Conservation (phyloP, 2,797 vertebrate species). For the Pempheris klunzingeri region DNA sequence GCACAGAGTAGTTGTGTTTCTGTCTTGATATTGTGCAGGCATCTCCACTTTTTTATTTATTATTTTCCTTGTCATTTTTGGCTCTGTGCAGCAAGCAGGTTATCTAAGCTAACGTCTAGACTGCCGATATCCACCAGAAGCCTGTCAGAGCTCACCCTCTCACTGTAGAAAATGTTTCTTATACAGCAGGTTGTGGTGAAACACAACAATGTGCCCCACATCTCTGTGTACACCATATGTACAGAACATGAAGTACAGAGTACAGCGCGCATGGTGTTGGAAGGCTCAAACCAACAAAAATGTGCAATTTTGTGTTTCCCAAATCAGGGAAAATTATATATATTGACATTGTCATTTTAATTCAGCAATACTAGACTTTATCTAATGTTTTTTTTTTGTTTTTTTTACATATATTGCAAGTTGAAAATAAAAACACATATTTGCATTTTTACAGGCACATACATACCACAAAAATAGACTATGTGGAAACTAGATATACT, state of each 20-base stretch:
- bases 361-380: conserved; percentile 84
- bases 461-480: conserved; percentile 89
- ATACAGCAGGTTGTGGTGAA: conserved; percentile 79
- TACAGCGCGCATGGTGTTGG: conserved; percentile 84
- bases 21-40: conserved; percentile 62
- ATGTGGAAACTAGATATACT: conserved; percentile 88
- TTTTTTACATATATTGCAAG: conserved; percentile 85
- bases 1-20: conserved; percentile 48
- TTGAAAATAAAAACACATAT: conserved; percentile 85
- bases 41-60: conserved; percentile 44
- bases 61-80: conserved; percentile 55
- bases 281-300: conserved; percentile 87
- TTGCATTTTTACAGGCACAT: conserved; percentile 88
- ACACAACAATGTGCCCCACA: conserved; percentile 80
- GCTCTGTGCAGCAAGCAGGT: conserved; percentile 67
- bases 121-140: conserved; percentile 77
- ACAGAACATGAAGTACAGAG: conserved; percentile 81
- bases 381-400: conserved; percentile 75
- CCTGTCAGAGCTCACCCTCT: conserved; percentile 77
- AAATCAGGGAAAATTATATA: conserved; percentile 83
- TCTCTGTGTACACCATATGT: conserved; percentile 78
- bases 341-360: conserved; percentile 87
- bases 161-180: conserved; percentile 79
- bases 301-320: conserved; percentile 88
- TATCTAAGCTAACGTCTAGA: conserved; percentile 79